Evolutionary conservation across 1,140 invertebrate genomes (phyloP).

Genomic region (Acromyrmex heyeri): DNA sequence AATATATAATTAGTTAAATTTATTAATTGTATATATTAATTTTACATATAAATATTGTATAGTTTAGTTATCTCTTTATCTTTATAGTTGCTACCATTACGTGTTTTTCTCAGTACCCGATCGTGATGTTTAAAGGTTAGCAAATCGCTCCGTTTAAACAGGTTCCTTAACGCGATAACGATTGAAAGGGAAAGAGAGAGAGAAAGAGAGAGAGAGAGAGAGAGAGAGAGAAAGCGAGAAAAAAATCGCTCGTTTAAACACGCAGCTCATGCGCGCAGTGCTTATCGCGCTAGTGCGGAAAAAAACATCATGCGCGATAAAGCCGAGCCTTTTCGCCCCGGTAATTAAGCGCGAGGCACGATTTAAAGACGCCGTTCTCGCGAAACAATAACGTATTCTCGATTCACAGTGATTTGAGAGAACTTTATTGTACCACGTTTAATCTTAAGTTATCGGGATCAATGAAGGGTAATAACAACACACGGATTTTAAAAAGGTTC

Average conservation of each 20-base stretch:
- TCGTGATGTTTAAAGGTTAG: constrained; percentile 29
- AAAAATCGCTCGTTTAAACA: constrained; percentile 44
- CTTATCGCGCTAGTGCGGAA: constrained; percentile 61
- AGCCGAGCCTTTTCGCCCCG: constrained; percentile 25
- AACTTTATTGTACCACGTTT: neutral
- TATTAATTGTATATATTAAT: too few relatives aligned
- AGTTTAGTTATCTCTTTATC: too few relatives aligned
- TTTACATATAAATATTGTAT: too few relatives aligned
- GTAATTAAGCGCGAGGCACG: constrained; percentile 44
- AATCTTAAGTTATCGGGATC: neutral
- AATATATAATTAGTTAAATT: too few relatives aligned
- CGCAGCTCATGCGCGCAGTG: constrained; percentile 41
- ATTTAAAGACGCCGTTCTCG: neutral
- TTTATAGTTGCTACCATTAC: too few relatives aligned
- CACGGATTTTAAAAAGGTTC: neutral
- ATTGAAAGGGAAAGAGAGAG: neutral
- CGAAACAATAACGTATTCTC: constrained; percentile 22
- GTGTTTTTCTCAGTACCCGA: neutral
- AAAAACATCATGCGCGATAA: constrained; percentile 62
- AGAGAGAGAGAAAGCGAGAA: neutral
- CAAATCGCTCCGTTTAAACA: constrained; percentile 30
- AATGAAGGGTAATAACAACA: neutral
- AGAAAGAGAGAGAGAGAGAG: neutral
- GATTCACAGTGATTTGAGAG: neutral
- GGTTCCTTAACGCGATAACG: constrained; percentile 19